phyloP scores from a whole-genome alignment of 2,113 vertebrate species.

The Gasterosteus nipponicus region DNA sequence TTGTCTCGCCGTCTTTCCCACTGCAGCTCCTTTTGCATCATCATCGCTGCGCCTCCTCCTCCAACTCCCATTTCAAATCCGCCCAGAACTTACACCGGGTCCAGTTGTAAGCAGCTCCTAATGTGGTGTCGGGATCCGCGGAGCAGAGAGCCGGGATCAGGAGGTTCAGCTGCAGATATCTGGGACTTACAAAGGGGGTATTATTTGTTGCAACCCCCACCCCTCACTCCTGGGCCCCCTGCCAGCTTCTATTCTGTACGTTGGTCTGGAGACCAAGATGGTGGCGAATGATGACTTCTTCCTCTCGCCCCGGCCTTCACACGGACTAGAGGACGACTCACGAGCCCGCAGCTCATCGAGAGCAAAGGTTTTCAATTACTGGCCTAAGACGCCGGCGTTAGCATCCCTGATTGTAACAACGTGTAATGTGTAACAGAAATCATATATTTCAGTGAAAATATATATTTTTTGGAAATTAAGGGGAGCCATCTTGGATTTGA shows the following conservation, averaged over 20 bases:
- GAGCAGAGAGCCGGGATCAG: conserved; percentile 51
- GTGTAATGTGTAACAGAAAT: too few relatives aligned
- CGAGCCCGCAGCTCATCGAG: too few relatives aligned
- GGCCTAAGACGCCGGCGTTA: too few relatives aligned
- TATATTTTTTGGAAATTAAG: too few relatives aligned
- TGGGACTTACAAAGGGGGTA: conserved; percentile 75
- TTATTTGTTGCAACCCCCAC: conserved; percentile 72
- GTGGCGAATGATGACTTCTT: conserved; percentile 62
- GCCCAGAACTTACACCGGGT: conserved; percentile 77
- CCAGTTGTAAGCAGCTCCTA: conserved; percentile 80
- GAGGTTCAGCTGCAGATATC: conserved; percentile 65
- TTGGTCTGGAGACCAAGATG: conserved; percentile 56
- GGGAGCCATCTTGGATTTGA: too few relatives aligned
- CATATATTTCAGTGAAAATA: too few relatives aligned
- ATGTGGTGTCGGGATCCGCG: conserved; percentile 73
- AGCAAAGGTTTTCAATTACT: too few relatives aligned
- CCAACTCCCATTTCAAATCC: conserved; percentile 65
- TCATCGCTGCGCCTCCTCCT: conserved; percentile 41
- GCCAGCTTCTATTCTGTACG: conserved; percentile 65
- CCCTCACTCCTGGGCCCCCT: conserved; percentile 48
- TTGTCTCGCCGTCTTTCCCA: conserved; percentile 63
- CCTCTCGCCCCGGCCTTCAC: conserved; percentile 15
- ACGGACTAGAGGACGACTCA: conserved; percentile 10
- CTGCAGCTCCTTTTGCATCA: conserved; percentile 41
- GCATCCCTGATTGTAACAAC: too few relatives aligned